Evolutionary conservation across 1,140 invertebrate species (phyloP).

Genomic region (Asbolus verrucosus): DNA sequence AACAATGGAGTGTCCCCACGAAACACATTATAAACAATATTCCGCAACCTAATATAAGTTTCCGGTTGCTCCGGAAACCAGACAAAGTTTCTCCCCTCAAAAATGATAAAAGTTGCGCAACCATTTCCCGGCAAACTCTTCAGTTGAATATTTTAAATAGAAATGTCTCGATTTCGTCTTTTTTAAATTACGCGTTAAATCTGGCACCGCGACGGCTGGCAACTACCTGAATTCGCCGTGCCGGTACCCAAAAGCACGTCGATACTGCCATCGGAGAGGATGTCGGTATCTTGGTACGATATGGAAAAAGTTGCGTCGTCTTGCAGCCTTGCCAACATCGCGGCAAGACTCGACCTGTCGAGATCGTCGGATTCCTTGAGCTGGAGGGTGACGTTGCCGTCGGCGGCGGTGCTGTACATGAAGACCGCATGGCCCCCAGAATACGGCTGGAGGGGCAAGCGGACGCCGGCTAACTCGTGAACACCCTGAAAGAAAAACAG

Average conservation of each 20-base stretch:
- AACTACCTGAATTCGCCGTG: slow-evolving; percentile 58
- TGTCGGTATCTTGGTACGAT: slow-evolving; percentile 65
- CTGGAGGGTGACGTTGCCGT: slow-evolving; percentile 66
- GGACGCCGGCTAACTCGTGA: slow-evolving; percentile 66
- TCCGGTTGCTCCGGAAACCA: too few species aligned
- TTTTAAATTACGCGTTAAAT: neutral
- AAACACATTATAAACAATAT: slow-evolving; percentile 27
- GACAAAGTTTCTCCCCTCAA: too few species aligned
- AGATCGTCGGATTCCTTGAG: slow-evolving; percentile 66
- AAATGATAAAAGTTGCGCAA: too few species aligned
- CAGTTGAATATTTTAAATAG: neutral
- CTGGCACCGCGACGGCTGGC: neutral
- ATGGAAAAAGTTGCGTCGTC: slow-evolving; percentile 67
- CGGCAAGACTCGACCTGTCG: slow-evolving; percentile 63
- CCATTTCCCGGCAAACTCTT: too few species aligned
- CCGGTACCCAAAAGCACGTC: slow-evolving; percentile 64
- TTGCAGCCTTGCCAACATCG: slow-evolving; percentile 65
- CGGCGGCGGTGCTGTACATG: slow-evolving; percentile 67
- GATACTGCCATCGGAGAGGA: slow-evolving; percentile 65
- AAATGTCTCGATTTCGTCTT: too few species aligned
- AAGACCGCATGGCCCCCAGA: slow-evolving; percentile 66
- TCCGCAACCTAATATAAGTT: neutral
- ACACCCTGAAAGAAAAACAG: slow-evolving; percentile 61
- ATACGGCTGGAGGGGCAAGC: slow-evolving; percentile 66
- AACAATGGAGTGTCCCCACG: slow-evolving; percentile 14